Evolutionary conservation across 2,797 vertebrate species (phyloP), one percentile per base, ranked within the genome.

Genomic region (Tapirus indicus): DNA sequence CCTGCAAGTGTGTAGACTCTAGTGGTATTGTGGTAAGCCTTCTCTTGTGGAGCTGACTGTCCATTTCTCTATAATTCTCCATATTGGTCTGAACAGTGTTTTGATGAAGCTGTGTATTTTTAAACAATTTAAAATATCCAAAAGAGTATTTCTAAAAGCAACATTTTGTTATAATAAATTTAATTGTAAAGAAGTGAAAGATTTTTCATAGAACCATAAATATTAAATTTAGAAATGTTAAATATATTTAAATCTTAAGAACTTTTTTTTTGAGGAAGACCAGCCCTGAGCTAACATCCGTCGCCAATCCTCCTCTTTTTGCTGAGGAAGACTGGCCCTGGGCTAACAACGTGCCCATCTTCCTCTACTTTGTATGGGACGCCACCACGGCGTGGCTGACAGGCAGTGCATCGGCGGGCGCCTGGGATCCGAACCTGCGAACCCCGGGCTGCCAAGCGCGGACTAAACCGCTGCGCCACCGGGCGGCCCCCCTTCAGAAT

Each of bases 221-320:
- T 69, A 56, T 90, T 77, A 41, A 75, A 92, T 89, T 64, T 88
- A 88, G 47, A 95, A 95, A 72, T 83, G 77, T 44, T 52, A 83
- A 62, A 77, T 82, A 32, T 1, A 69, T 64, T 54, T 86, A 38
- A 83, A 44, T 87, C 74, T 90, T 72, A 72, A 84, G 93, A 16
- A 5, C 16, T 71, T 77, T 41, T n/a, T n/a, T n/a, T n/a, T n/a
- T n/a, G n/a, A n/a, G n/a, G n/a, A n/a, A n/a, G n/a, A n/a, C n/a
- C n/a, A n/a, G n/a, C n/a, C n/a, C n/a, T n/a, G n/a, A n/a, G n/a
- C n/a, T n/a, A n/a, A n/a, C n/a, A n/a, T n/a, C n/a, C n/a, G n/a
- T n/a, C n/a, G n/a, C n/a, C n/a, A n/a, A n/a, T n/a, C n/a, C n/a
- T n/a, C n/a, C n/a, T n/a, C n/a, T n/a, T n/a, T n/a, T n/a, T n/a